phyloP scores from a whole-genome alignment of 2,888 invertebrate genomes.

The Melanostoma mellinum region DNA sequence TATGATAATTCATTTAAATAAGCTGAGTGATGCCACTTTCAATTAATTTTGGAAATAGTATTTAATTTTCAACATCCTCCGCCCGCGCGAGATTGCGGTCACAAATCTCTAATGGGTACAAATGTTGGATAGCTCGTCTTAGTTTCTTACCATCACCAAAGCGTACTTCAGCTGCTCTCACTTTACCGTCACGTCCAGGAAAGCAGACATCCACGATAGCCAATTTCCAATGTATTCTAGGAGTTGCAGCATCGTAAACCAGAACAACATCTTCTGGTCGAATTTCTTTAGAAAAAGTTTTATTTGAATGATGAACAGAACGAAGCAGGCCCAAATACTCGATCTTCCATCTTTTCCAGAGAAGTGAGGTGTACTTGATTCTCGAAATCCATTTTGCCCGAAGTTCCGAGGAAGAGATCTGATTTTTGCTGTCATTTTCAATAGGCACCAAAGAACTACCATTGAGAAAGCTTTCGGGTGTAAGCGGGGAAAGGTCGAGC shows the following conservation, averaged over 20 bases:
- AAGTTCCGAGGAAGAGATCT: slow-evolving; percentile 1
- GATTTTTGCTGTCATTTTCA: neutral
- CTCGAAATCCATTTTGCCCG: slow-evolving; percentile 30
- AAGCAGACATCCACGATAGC: slow-evolving; percentile 39
- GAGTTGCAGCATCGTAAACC: slow-evolving; percentile 44
- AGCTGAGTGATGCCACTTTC: no score
- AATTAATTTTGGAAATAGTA: no score
- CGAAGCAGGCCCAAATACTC: slow-evolving; percentile 26
- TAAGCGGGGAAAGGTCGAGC: slow-evolving; percentile 9
- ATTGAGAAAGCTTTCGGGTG: neutral
- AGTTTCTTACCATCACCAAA: slow-evolving; percentile 27
- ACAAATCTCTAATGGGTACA: slow-evolving; percentile 28
- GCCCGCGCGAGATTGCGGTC: no score
- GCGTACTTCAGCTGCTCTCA: slow-evolving; percentile 36
- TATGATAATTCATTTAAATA: no score
- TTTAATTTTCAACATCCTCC: no score
- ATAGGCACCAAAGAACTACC: neutral
- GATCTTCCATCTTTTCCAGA: slow-evolving; percentile 48
- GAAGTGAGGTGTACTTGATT: slow-evolving; percentile 20
- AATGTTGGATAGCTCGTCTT: slow-evolving; percentile 37
- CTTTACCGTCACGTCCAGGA: slow-evolving; percentile 46
- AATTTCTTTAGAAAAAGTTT: slow-evolving; percentile 15
- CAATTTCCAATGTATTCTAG: slow-evolving; percentile 45
- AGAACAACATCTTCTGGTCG: slow-evolving; percentile 50
- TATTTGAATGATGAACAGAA: slow-evolving; percentile 10